phyloP scores from a whole-genome alignment of 2,797 vertebrate genomes.

The Kryptopterus vitreolus region DNA sequence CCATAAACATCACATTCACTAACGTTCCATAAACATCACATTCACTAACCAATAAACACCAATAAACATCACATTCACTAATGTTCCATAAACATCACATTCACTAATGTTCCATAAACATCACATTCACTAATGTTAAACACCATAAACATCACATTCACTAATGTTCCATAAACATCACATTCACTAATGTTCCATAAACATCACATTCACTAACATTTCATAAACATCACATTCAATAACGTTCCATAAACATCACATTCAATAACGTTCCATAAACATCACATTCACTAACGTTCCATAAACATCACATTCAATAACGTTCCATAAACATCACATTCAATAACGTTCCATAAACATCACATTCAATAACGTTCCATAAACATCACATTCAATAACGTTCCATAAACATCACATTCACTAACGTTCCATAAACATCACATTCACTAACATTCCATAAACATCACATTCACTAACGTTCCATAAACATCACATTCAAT shows the following conservation, averaged over 20 bases:
- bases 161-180: not conserved
- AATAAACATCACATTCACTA: too few relatives aligned
- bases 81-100: not conserved
- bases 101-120: not conserved
- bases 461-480: too few relatives aligned
- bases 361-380: too few relatives aligned
- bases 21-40: not conserved
- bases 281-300: too few relatives aligned
- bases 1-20: not conserved
- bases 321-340: not conserved
- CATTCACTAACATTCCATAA: too few relatives aligned
- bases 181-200: too few relatives aligned
- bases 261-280: too few relatives aligned
- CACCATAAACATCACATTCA: too few relatives aligned
- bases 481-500: not conserved
- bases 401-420: not conserved
- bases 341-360: not conserved
- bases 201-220: not conserved
- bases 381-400: too few relatives aligned
- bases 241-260: not conserved
- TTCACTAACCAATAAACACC: not conserved
- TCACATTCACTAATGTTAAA: too few relatives aligned
- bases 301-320: not conserved
- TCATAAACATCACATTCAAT: not conserved
- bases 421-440: not conserved